Base-by-base conservation (phyloP, 2,113 vertebrate genomes). In the Cettia cetti region DNA sequence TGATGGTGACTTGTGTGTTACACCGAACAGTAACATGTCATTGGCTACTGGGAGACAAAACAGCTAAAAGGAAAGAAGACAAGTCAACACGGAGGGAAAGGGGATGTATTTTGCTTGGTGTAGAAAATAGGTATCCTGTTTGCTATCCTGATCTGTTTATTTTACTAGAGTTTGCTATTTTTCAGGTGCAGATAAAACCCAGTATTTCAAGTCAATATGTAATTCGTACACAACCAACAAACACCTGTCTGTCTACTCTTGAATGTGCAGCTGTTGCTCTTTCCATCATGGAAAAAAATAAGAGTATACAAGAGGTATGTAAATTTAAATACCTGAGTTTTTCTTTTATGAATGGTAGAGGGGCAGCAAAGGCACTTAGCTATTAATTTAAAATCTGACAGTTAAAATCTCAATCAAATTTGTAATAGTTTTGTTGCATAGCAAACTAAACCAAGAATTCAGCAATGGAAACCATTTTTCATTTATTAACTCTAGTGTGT, bases 171-270 rank as follows among this genome's bases (percentile, higher is more conserved):
- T 88, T 63, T 71, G 26, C 90, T 91, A 8, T 82, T 79, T 98
- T 97, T 82, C 97, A 99, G 99, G 99, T 99, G 66, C 99, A 99
- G 96, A 97, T 99, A 76, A 98, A 98, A 94, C 97, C 98, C 86
- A 98, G 92, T 82, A 92, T 99, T 89, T 99, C 98, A 93, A 99
- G 99, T 97, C 99, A 99, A 63, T 99, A 99, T 20, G 99, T 99
- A 90, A 99, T 99, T 96, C 99, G 99, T 70, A 99, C 99, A 10
- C 99, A 99, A 44, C 99, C 99, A 70, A 99, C 98, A 82, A 99
- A 99, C 97, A 98, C 98, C 83, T 99, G 99, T 94, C 98, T 99
- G 86, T 99, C 99, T 81, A 99, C 99, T 21, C 98, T 99, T 97
- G 99, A 99, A 89, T 99, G 99, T 97, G 99, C 99, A 50, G 99